Percentiles rank a stretch among this genome's conserved stretches.
Evolutionary conservation across 2,113 vertebrate species (phyloP).

Genomic region (Ptychochromis oligacanthus): DNA sequence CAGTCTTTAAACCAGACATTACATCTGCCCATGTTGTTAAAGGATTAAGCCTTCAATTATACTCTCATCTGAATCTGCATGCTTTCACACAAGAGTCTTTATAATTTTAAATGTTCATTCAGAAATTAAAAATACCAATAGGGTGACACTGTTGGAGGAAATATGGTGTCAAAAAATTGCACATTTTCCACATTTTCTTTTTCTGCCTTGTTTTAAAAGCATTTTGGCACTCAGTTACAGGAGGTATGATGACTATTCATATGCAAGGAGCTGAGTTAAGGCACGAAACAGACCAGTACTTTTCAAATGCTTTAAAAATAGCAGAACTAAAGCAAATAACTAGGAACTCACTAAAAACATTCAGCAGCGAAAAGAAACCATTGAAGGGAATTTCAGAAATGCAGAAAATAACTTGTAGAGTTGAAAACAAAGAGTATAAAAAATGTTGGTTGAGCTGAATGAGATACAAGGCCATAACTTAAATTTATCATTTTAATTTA

Average conservation of each 20-base stretch:
- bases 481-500: not conserved
- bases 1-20: not conserved
- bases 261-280: not conserved
- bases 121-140: not conserved
- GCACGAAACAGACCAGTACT: not conserved
- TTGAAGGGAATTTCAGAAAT: not conserved
- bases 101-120: fast-evolving
- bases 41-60: not conserved
- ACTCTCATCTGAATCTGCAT: not conserved
- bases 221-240: not conserved
- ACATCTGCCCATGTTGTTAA: not conserved
- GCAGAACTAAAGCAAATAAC: not conserved
- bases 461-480: not conserved
- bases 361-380: not conserved
- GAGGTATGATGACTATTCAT: not conserved
- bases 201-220: not conserved
- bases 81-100: not conserved
- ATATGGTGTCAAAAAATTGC: not conserved
- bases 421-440: not conserved
- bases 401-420: not conserved
- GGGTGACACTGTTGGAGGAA: no score
- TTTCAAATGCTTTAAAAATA: not conserved
- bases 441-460: not conserved
- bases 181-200: not conserved
- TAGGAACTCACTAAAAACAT: not conserved